phyloP scores from a whole-genome alignment of 2,888 invertebrate genomes.

The Lamproptera curius region DNA sequence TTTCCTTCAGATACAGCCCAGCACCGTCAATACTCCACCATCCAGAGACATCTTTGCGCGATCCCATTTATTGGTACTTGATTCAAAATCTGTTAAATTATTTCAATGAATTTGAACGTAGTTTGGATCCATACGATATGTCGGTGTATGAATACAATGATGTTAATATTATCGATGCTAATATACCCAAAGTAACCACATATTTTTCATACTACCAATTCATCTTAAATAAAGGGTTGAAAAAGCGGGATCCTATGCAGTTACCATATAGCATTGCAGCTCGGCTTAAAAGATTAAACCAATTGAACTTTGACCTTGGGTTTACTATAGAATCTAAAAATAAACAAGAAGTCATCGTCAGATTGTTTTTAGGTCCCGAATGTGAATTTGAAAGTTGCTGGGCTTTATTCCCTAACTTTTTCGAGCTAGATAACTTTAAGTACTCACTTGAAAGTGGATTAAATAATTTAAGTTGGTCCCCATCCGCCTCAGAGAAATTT shows the following conservation, averaged over 20 bases:
- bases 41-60: conserved; percentile 60
- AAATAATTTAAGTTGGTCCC: conserved; percentile 50
- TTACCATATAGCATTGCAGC: conserved; percentile 38
- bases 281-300: conserved; percentile 54
- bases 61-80: conserved; percentile 58
- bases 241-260: conserved; percentile 27
- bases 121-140: conserved; percentile 46
- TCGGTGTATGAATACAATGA: conserved; percentile 44
- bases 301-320: conserved; percentile 46
- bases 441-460: conserved; percentile 43
- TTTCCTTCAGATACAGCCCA: conserved; percentile 53
- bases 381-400: conserved; percentile 47
- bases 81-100: conserved; percentile 50
- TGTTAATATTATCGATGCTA: conserved; percentile 41
- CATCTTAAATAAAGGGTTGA: conserved; percentile 44
- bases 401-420: conserved; percentile 46
- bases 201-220: conserved; percentile 54
- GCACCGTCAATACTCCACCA: conserved; percentile 62
- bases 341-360: conserved; percentile 40
- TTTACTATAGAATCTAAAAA: conserved; percentile 47
- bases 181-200: conserved; percentile 48
- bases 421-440: conserved; percentile 51
- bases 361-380: conserved; percentile 60
- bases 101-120: conserved; percentile 47
- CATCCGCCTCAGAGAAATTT: conserved; percentile 39